Base-by-base conservation (phyloP, 1,140 invertebrate genomes). In the Brachionus sp. region DNA sequence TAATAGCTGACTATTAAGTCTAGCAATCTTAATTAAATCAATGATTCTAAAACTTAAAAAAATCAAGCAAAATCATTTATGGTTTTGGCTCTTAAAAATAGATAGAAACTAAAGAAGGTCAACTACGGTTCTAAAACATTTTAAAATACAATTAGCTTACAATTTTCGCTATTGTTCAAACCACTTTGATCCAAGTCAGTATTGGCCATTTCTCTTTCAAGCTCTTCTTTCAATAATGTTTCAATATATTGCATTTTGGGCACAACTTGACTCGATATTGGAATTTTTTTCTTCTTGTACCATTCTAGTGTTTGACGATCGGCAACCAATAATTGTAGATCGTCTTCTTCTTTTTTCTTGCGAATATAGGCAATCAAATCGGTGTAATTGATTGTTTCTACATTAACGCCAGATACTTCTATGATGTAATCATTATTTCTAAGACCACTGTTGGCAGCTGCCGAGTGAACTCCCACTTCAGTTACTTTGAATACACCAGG, bases 211-310 rank as follows among this genome's bases (percentile, higher is more conserved):
- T 80, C 77, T 80, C 16, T 57, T n/a, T 80, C 50, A 37, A 80
- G 77, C 50, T 80, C 77, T 62, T 80, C 62, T 80, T 80, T 57
- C 19, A 80, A 16, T 13, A 80, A 23, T 13, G 77, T 80, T 80
- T 80, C 77, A 16, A 80, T 80, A 25, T 80, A 80, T 37, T 80
- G 77, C 77, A 80, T 80, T 44, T 80, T 80, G 9, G 77, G 77
- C 12, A 80, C 77, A 3, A 80, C 16, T 13, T 57, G 35, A 80
- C 77, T 80, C 19, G 77, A 80, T 16, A 80, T 80, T 62, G 77
- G 77, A 4, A 80, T 50, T 80, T 66, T 80, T 62, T 66, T 80
- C 16, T 42, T 19, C 35, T 66, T 66, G 35, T 62, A 80, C 77
- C 77, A 80, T 12, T 80, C 77, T 39, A 80, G 16, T 23, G 77